Base-by-base conservation (phyloP, 2,888 invertebrate genomes). In the Willowsia nigromaculata region DNA sequence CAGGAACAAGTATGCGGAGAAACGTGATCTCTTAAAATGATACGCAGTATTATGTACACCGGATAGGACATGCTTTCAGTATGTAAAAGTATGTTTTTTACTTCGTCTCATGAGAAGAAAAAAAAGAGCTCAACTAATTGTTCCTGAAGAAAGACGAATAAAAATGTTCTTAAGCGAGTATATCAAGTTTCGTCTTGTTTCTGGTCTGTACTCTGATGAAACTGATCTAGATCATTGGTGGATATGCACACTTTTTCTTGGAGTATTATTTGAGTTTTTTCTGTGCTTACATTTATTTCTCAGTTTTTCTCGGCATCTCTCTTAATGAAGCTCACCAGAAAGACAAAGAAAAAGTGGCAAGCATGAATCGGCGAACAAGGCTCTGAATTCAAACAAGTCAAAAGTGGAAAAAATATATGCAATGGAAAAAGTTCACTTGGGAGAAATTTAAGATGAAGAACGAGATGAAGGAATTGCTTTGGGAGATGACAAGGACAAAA, bases 401-500 rank as follows among this genome's bases (percentile, higher is more conserved):
- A 71, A 71, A 22, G 3, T 43, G n/a, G 74, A 50, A 76, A 27
- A 37, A 47, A 76, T 53, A 1, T 53, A 43, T 18, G 33, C 30
- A 50, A 43, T n/a, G 27, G 74, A 47, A 76, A 76, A 76, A 76
- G 40, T 43, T 76, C 27, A 27, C 27, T 68, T 37, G 40, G 68
- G 68, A 68, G 59, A 59, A 59, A 59, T 59, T 27, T 68, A 40
- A 68, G 68, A 68, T 11, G 37, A 18, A 62, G 25, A 15, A 37
- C 18, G 40, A 40, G 71, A 40, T 50, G 74, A 50, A 50, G 50
- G n/a, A 71, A 37, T 40, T 22, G 71, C 33, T 71, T 43, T 43
- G 37, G 40, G 22, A 71, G 47, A 40, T 76, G 47, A 50, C 74
- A 76, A 43, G 74, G 74, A 76, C 74, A 50, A 76, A 76, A 27